Conservation (phyloP, 2,888 invertebrate genomes). For the Hemaris fuciformis region DNA sequence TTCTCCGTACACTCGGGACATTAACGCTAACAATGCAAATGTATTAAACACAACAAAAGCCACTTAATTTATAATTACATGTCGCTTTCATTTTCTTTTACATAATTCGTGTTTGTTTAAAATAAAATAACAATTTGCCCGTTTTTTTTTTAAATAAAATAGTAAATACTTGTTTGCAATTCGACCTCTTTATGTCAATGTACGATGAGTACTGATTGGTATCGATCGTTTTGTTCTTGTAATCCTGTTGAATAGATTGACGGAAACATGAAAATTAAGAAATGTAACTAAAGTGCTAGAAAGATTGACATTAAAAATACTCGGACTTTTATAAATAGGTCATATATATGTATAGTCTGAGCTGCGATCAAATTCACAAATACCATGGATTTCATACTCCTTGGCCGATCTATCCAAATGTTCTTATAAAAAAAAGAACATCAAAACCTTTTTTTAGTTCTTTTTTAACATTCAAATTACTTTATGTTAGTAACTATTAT, state of each 20-base stretch:
- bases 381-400: too few species aligned
- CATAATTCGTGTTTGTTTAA: constrained; percentile 24
- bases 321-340: too few species aligned
- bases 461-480: too few species aligned
- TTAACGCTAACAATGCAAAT: constrained; percentile 15
- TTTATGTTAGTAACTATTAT: too few species aligned
- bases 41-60: constrained; percentile 41
- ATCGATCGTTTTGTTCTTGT: neutral
- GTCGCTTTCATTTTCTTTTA: constrained; percentile 45
- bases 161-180: neutral
- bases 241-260: neutral
- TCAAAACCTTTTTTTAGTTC: too few species aligned
- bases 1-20: constrained; percentile 4
- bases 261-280: too few species aligned
- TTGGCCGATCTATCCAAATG: too few species aligned
- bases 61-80: constrained; percentile 40
- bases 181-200: neutral
- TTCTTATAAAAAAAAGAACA: too few species aligned
- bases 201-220: neutral
- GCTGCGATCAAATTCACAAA: too few species aligned
- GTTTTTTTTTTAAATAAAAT: neutral
- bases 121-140: neutral
- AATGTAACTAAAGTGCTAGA: too few species aligned
- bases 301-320: too few species aligned
- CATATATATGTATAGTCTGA: too few species aligned